Base-by-base conservation (phyloP, 2,888 invertebrate genomes). In the Phanerotoma sp. region DNA sequence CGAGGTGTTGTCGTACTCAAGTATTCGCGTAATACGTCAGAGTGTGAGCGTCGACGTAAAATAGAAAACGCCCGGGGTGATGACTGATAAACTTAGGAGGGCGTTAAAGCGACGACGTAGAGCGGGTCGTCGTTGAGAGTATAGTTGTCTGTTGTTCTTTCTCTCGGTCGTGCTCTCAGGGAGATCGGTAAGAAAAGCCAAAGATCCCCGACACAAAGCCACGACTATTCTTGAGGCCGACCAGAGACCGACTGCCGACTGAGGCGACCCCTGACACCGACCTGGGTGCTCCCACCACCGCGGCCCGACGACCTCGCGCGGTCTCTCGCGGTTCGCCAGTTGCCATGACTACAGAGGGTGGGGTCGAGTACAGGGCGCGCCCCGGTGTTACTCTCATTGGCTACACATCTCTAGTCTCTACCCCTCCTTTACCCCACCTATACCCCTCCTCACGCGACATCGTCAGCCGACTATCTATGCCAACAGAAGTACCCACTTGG, bases 181-280 rank as follows among this genome's bases (percentile, higher is more conserved):
- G 9, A 48, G 21, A 48, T 42, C 28, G 18, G 41, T 25, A 49
- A 48, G 16, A 49, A 41, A 30, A 54, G 38, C 30, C 38, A 49
- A 44, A 25, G 49, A 49, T 54, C 65, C 62, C 68, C 66, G 65
- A 65, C 58, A 58, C 65, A 63, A 66, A 66, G 66, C 64, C 68
- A 67, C 72, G 69, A 74, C 74, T 75, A 72, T 72, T 68, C 75
- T 71, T 72, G 68, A 66, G 72, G 74, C 71, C 75, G 74, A 73
- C 71, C 72, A 71, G 74, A 76, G 73, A 77, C 73, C 71, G 72
- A 76, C 76, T 76, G 75, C 68, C 72, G 73, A 70, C 70, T 66
- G 67, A 68, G 68, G 66, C 75, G 76, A 77, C 76, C 76, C 75
- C 76, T 77, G 76, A 76, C 75, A 76, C 72, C 73, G 73, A 72